A percentile compares a stretch with the other conserved stretches of the same genome.
These are phyloP conservation scores for Mactromeris polynyma DNA, from an alignment of 2,888 invertebrate species.

Conservation along the genomic window DNA sequence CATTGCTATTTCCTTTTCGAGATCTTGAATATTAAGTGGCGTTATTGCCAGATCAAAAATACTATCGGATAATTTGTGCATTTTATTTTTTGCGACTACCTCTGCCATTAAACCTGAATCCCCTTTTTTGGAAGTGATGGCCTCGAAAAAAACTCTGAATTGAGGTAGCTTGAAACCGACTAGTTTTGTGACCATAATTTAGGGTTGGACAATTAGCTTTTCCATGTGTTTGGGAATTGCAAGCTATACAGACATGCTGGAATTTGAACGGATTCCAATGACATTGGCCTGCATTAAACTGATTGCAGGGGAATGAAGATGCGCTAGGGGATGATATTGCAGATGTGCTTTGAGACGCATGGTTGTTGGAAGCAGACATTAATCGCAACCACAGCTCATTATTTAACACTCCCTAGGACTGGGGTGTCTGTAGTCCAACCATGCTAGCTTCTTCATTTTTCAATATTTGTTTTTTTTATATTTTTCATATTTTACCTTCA, in stretches of 20 bases:
- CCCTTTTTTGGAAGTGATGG: too few species aligned
- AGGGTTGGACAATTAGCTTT: background rate
- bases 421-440: too few species aligned
- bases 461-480: too few species aligned
- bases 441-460: too few species aligned
- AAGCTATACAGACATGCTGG: background rate
- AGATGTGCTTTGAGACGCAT: background rate
- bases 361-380: too few species aligned
- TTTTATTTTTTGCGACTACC: background rate
- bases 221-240: background rate
- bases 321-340: background rate
- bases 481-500: too few species aligned
- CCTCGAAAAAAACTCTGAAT: background rate
- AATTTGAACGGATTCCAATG: background rate
- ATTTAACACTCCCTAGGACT: background rate
- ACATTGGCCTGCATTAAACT: background rate
- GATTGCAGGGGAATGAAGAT: background rate
- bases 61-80: background rate
- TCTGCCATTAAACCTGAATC: too few species aligned
- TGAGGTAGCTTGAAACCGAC: background rate
- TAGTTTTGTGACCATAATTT: background rate
- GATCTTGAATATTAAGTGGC: background rate
- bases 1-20: background rate
- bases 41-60: background rate
- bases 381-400: background rate